Evolutionary conservation across 1,140 invertebrate species (phyloP), one percentile per base, ranked within the genome.

Genomic region (Radopholus similis): DNA sequence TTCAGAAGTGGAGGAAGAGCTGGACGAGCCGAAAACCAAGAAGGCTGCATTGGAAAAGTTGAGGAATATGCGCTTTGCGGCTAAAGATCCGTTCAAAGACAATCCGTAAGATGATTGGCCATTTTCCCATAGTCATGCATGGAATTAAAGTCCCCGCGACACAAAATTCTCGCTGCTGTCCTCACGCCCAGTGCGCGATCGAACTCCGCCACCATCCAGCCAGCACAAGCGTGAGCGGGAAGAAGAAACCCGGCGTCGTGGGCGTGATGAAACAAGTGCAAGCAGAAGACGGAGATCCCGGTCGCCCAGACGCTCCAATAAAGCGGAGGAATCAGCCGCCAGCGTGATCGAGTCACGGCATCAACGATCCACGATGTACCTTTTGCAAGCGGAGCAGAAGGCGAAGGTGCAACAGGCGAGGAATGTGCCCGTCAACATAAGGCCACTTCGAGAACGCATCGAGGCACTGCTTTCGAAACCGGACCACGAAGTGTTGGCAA

Each of bases 311-410:
- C 23, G 30, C 15, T 40, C 38, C 40, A 62, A 62, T 42, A 62
- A 47, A 23, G 18, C 40, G 32, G 34, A 49, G 11, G 58, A 18
- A 42, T 18, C 42, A 42, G 30, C 34, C 42, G 21, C n/a, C 32
- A 62, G 49, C 35, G 9, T 62, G 32, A 62, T 62, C 18, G 58
- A 62, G 49, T 62, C 58, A 34, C 38, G 58, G 6, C 58, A 62
- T 23, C 35, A 40, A 28, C 58, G 58, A 21, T 35, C 34, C n/a
- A 62, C 58, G 28, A 62, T 62, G 58, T 62, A 51, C 44, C 44
- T 62, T 18, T 40, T 62, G 9, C 23, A 58, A 35, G 49, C 42
- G 18, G 42, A 42, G 30, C 42, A 62, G 32, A 47, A 47, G 23
- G 40, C 28, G 9, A 6, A 6, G 18, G 18, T 11, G 34, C 58